These are phyloP conservation scores for Cantharis nigra DNA, from an alignment of 2,888 invertebrate species.

Conservation along the genomic window DNA sequence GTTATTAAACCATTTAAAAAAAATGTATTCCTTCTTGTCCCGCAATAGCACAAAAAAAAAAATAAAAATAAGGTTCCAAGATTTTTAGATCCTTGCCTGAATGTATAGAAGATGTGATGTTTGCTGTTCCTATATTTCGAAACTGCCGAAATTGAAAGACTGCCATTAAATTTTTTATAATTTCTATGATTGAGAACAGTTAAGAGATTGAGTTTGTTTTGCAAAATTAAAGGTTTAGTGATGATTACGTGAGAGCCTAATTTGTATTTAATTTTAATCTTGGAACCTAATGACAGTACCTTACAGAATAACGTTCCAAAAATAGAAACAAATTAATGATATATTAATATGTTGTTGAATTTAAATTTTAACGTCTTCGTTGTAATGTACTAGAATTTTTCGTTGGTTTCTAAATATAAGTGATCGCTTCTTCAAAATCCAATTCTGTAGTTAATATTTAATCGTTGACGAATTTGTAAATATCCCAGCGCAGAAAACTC, in stretches of 20 bases:
- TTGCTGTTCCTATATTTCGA: conserved; percentile 53
- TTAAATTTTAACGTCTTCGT: conserved; percentile 55
- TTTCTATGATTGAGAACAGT: conserved; percentile 40
- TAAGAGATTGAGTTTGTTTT: conserved; percentile 45
- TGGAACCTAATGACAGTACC: conserved; percentile 48
- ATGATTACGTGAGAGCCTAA: conserved; percentile 42
- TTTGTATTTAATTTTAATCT: conserved; percentile 43
- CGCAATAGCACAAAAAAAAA: conserved; percentile 43
- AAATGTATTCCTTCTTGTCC: conserved; percentile 51
- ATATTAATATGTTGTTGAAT: conserved; percentile 49
- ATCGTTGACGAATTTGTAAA: conserved; percentile 45
- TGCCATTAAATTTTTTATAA: conserved; percentile 52
- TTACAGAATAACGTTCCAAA: conserved; percentile 45
- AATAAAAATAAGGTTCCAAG: conserved; percentile 44
- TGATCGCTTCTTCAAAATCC: conserved; percentile 49
- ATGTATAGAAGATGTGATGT: conserved; percentile 48
- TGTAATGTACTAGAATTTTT: conserved; percentile 51
- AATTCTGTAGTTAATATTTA: conserved; percentile 22
- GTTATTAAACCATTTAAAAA: conserved; percentile 31
- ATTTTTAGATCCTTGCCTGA: conserved; percentile 46
- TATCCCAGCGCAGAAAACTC: conserved; percentile 52
- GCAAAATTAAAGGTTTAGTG: conserved; percentile 56
- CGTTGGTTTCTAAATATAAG: conserved; percentile 50
- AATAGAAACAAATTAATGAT: conserved; percentile 41
- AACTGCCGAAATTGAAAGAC: conserved; percentile 58